Conservation (phyloP, 2,113 vertebrate genomes). For the Monopterus albus region DNA sequence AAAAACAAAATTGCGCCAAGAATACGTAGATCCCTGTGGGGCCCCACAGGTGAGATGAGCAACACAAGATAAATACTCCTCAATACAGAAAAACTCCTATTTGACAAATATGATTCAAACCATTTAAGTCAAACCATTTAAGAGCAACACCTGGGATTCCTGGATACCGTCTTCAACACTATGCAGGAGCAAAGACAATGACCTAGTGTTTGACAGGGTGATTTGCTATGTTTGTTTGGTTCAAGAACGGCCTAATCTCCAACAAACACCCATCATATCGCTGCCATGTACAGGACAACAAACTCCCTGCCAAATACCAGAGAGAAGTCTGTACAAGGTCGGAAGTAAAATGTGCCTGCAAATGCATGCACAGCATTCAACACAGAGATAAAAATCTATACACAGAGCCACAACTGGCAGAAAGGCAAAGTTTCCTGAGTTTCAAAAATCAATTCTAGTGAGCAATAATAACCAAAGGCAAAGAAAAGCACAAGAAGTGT, state of each 20-base stretch:
- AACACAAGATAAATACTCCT: too few relatives aligned
- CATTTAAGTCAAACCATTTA: too few relatives aligned
- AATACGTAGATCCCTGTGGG: too few relatives aligned
- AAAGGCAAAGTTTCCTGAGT: slow-evolving; percentile 47
- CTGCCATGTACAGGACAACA: slow-evolving; percentile 39
- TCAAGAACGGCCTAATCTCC: slow-evolving; percentile 21
- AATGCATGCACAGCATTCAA: slow-evolving; percentile 15
- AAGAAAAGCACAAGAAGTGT: slow-evolving; percentile 43
- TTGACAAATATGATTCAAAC: too few relatives aligned
- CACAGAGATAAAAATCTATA: slow-evolving; percentile 36
- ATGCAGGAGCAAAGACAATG: slow-evolving; percentile 1
- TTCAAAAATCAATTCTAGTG: slow-evolving; percentile 34
- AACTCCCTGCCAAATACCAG: slow-evolving; percentile 59
- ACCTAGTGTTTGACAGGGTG: neutral
- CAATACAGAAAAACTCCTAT: too few relatives aligned
- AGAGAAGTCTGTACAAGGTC: slow-evolving; percentile 42
- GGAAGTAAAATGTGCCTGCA: slow-evolving; percentile 33
- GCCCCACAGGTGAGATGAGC: too few relatives aligned
- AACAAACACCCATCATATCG: slow-evolving; percentile 26
- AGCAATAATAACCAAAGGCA: slow-evolving; percentile 22
- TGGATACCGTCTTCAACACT: too few relatives aligned
- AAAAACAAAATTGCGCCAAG: too few relatives aligned
- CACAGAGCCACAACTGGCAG: slow-evolving; percentile 40
- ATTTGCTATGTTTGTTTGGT: slow-evolving; percentile 11
- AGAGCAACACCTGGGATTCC: too few relatives aligned